phyloP scores from a whole-genome alignment of 1,140 invertebrate species.

The Sipha flava region DNA sequence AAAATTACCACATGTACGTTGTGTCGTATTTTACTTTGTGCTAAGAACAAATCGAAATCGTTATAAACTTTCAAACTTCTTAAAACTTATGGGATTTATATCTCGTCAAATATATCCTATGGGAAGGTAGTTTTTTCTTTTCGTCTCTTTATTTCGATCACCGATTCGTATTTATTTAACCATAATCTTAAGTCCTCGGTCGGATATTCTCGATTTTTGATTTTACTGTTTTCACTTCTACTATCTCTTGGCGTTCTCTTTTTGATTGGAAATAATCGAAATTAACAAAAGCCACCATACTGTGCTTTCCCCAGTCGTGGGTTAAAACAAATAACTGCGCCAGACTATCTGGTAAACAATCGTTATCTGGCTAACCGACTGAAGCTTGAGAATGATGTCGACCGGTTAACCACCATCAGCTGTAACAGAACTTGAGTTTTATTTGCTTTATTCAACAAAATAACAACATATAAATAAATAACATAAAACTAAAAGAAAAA shows the following conservation, averaged over 20 bases:
- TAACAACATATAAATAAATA: background rate
- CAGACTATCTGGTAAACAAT: background rate
- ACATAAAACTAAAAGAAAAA: background rate
- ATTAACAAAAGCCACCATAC: constrained; percentile 21
- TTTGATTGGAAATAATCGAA: background rate
- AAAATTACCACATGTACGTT: background rate
- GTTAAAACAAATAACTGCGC: background rate
- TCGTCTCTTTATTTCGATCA: background rate
- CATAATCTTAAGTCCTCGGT: background rate
- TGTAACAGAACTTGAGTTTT: background rate
- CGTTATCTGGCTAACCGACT: background rate
- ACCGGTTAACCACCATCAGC: background rate
- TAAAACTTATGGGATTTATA: background rate
- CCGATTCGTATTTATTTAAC: constrained; percentile 27
- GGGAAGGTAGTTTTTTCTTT: background rate
- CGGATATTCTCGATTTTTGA: constrained; percentile 2
- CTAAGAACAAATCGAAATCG: constrained; percentile 24
- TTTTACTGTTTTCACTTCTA: background rate
- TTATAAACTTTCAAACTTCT: constrained; percentile 23
- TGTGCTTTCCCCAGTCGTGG: background rate
- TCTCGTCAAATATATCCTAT: background rate
- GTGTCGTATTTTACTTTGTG: background rate
- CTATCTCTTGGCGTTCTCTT: background rate
- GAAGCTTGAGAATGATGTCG: background rate
- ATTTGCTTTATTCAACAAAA: background rate